Evolutionary conservation across 92 coral and sea anemone species (phyloP).

Genomic region (Ricordea florida): DNA sequence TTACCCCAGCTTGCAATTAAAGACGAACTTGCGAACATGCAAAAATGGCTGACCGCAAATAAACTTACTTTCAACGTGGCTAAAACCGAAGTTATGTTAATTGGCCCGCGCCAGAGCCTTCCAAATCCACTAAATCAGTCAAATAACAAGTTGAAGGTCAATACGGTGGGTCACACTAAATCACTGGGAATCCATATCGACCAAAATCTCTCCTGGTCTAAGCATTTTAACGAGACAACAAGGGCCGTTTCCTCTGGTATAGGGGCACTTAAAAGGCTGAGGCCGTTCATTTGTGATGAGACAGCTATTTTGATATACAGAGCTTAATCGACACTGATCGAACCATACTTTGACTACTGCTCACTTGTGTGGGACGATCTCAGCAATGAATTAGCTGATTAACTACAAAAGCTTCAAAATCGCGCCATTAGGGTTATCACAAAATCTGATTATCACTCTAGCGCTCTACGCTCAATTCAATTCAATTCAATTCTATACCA

Average conservation of each 20-base stretch:
- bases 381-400: too few species aligned
- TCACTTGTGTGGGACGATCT: too few species aligned
- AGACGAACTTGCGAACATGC: conserved; percentile 6
- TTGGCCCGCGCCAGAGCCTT: conserved; percentile 48
- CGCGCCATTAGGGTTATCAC: too few species aligned
- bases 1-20: conserved; percentile 11
- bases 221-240: conserved; percentile 10
- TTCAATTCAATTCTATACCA: too few species aligned
- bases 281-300: too few species aligned
- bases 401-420: too few species aligned
- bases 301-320: too few species aligned
- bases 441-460: too few species aligned
- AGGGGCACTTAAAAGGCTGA: too few species aligned
- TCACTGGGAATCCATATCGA: conserved; percentile 55
- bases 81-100: conserved; percentile 27
- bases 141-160: conserved; percentile 1
- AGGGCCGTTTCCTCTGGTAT: conserved; percentile 2
- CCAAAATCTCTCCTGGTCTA: conserved; percentile 20
- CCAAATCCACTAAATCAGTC: neutral
- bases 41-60: conserved; percentile 12
- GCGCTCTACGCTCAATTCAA: too few species aligned
- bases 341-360: too few species aligned
- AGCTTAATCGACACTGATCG: too few species aligned
- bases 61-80: conserved; percentile 10
- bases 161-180: conserved; percentile 20